phyloP scores from a whole-genome alignment of 2,888 invertebrate species.

The Mythimna vitellina region DNA sequence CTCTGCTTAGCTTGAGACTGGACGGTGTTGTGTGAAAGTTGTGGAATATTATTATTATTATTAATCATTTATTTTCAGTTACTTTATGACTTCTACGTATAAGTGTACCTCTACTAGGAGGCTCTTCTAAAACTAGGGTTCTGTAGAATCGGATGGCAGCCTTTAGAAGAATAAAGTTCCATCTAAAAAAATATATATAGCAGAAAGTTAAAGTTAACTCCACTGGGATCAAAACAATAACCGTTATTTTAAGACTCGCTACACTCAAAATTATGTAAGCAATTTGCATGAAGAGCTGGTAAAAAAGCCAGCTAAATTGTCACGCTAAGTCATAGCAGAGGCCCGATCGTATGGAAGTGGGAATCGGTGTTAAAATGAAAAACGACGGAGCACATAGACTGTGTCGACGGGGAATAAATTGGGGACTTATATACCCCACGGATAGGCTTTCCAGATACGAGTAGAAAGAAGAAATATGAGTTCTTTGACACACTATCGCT shows the following conservation, averaged over 20 bases:
- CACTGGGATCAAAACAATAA: neutral
- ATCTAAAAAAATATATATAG: too few species aligned
- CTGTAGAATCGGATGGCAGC: too few species aligned
- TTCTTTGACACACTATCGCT: constrained; percentile 33
- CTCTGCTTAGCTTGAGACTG: too few species aligned
- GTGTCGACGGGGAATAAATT: constrained; percentile 42
- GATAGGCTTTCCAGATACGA: constrained; percentile 38
- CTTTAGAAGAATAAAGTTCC: too few species aligned
- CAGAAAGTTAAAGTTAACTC: neutral
- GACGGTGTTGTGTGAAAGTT: accelerated
- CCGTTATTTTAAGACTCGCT: neutral
- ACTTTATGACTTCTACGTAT: too few species aligned
- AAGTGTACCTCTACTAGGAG: too few species aligned
- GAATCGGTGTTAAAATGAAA: constrained; percentile 43
- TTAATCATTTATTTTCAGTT: too few species aligned
- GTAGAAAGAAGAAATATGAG: constrained; percentile 44
- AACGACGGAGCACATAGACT: constrained; percentile 19
- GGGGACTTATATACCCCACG: constrained; percentile 31
- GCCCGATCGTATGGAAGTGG: constrained; percentile 14
- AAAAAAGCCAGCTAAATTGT: neutral
- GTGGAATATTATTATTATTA: too few species aligned
- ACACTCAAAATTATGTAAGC: neutral
- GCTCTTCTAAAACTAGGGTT: too few species aligned
- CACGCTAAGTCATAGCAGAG: constrained; percentile 23
- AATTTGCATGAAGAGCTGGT: constrained; percentile 1